Conservation (phyloP, 2,888 invertebrate genomes). For the Trachelus tabidus region DNA sequence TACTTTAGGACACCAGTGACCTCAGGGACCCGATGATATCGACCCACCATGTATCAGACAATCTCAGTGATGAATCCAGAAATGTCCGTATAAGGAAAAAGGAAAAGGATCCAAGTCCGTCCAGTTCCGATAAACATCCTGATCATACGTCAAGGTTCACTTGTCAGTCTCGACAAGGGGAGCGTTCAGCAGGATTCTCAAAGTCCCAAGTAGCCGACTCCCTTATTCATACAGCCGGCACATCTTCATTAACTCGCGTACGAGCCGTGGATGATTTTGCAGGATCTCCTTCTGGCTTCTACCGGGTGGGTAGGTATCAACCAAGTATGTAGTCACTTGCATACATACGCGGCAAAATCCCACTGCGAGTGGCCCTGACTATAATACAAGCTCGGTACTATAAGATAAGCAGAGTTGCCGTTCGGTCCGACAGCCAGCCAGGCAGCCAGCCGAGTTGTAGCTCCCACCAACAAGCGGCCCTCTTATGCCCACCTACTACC, state of each 20-base stretch:
- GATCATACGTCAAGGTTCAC: not conserved
- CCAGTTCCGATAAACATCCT: not conserved
- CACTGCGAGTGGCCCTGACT: constrained; percentile 15
- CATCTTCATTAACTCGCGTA: constrained; percentile 37
- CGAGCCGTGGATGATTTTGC: constrained; percentile 1
- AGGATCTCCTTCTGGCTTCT: not conserved
- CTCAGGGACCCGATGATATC: not conserved
- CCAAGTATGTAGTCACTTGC: constrained; percentile 6
- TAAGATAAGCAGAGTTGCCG: constrained; percentile 22
- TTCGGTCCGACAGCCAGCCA: constrained; percentile 8
- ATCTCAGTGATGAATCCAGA: not conserved
- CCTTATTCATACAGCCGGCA: constrained; percentile 38
- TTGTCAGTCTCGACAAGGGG: not conserved
- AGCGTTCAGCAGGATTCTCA: not conserved
- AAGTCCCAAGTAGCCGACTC: constrained; percentile 9
- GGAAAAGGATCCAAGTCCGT: not conserved
- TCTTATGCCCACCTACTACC: constrained; percentile 45
- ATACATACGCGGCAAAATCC: constrained; percentile 18
- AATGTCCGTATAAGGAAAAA: not conserved
- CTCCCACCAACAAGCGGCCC: constrained; percentile 18
- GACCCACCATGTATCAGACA: not conserved
- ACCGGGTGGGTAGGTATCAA: not conserved
- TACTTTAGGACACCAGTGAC: not conserved
- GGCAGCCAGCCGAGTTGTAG: constrained; percentile 15
- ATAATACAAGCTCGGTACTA: constrained; percentile 22